Evolutionary conservation across 2,797 vertebrate species (phyloP), one percentile per base, ranked within the genome.

Genomic region (Percopsis omiscomaycus): DNA sequence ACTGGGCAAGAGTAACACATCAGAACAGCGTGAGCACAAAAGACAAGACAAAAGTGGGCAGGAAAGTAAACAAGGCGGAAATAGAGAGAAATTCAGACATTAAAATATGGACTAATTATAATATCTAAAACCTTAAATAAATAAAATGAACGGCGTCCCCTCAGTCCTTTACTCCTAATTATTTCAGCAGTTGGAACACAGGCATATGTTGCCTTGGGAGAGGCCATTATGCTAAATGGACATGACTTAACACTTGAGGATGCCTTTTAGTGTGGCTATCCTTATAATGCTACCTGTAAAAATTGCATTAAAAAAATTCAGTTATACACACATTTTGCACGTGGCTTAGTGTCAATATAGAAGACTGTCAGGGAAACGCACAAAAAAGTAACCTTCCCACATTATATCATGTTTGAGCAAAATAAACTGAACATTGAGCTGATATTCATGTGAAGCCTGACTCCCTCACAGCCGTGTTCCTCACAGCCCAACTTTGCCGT

Each of bases 1-100:
- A 99, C 98, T 99, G 77, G 53, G 44, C 68, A 15, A 58, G 56
- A 30, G 68, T 37, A 49, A 27, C 4, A 10, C 54, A 44, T 45
- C 2, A 44, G 55, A 29, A 51, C 46, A 11, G 60, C 13, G 70
- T 16, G n/a, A 48, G 42, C 16, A 47, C 4, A 50, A 11, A 27
- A 14, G 5, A 50, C 54, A 8, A 45, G 16, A 54, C 6, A 37
- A 12, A 15, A 16, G 1, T 51, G 53, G 59, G 59, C 8, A 50
- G 60, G 9, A 32, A 28, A 32, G 45, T 42, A 15, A 71, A 70
- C 59, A 51, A 22, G 29, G 29, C 57, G 14, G 3, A 51, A 29
- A 55, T 53, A 32, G 44, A 15, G 22, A 71, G 27, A 30, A 63
- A 51, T 65, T 64, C 22, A 59, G 54, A 65, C 11, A 67, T 10